Conservation (phyloP, 2,888 invertebrate genomes). For the Cerceris rybyensis region DNA sequence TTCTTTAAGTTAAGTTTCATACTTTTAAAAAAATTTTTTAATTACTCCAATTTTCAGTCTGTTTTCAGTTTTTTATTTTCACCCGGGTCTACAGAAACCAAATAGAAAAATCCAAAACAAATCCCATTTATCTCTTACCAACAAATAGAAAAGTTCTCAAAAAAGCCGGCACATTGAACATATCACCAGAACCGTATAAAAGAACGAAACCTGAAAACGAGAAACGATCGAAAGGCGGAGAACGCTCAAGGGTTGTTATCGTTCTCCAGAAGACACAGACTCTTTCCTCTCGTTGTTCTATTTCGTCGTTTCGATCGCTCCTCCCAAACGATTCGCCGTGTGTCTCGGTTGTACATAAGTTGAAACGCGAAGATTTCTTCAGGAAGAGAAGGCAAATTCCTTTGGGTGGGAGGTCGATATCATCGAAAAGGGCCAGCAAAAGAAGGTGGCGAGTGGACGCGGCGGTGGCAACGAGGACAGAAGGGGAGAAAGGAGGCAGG, state of each 20-base stretch:
- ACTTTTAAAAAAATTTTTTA: no score
- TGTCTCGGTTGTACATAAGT: constrained; percentile 41
- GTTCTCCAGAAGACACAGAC: constrained; percentile 47
- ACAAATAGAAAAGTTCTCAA: no score
- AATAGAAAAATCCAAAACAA: no score
- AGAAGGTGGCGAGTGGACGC: constrained; percentile 13
- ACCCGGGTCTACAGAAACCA: no score
- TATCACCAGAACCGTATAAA: constrained; percentile 47
- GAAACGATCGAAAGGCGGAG: constrained; percentile 7
- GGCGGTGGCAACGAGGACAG: constrained; percentile 31
- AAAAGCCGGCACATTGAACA: no score
- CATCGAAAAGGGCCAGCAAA: constrained; percentile 50
- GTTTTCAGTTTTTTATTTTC: no score
- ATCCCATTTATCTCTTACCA: no score
- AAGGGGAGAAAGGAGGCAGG: constrained; percentile 55
- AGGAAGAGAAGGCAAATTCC: constrained; percentile 62
- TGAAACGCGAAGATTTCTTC: constrained; percentile 53
- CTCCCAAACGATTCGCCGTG: constrained; percentile 36
- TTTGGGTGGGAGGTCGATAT: constrained; percentile 68
- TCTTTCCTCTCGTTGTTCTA: constrained; percentile 24
- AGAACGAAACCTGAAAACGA: constrained; percentile 12
- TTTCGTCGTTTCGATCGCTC: constrained; percentile 26
- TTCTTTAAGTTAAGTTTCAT: no score
- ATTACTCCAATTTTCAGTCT: no score
- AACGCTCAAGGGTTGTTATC: constrained; percentile 48